Evolutionary conservation across 2,113 vertebrate genomes (phyloP).

Genomic region (Nerophis ophidion): DNA sequence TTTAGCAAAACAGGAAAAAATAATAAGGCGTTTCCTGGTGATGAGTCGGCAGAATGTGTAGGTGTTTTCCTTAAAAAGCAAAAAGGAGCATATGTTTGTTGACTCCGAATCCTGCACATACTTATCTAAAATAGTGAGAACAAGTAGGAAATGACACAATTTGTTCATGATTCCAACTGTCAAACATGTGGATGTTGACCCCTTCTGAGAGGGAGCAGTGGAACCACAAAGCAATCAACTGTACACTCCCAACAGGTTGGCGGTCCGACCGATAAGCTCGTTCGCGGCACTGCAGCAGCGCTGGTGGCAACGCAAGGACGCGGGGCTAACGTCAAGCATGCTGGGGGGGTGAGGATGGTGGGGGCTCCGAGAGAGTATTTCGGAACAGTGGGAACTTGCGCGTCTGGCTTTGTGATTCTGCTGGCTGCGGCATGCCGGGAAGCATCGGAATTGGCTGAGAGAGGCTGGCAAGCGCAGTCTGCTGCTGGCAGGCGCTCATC

Average conservation of each 20-base stretch:
- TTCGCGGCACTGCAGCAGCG: slow-evolving; percentile 15
- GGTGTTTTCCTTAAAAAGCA: slow-evolving; percentile 3
- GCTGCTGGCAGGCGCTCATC: slow-evolving; percentile 51
- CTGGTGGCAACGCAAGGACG: slow-evolving; percentile 5
- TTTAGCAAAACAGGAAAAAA: slow-evolving; percentile 2
- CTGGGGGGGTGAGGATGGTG: background rate
- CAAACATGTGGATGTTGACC: slow-evolving; percentile 66
- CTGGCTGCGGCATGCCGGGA: slow-evolving; percentile 28
- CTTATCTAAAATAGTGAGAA: slow-evolving; percentile 23
- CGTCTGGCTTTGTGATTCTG: slow-evolving; percentile 23
- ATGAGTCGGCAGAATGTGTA: background rate
- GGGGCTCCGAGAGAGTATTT: background rate
- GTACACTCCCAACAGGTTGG: slow-evolving; percentile 43
- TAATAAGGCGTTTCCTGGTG: background rate
- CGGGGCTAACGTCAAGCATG: background rate
- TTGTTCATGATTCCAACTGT: slow-evolving; percentile 69
- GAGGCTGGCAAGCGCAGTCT: slow-evolving; percentile 30
- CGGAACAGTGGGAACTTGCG: slow-evolving; percentile 16
- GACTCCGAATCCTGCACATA: slow-evolving; percentile 11
- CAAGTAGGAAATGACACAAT: slow-evolving; percentile 70
- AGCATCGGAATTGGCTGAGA: slow-evolving; percentile 28
- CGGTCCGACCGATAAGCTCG: slow-evolving; percentile 30
- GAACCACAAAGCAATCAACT: slow-evolving; percentile 60
- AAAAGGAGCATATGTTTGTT: slow-evolving; percentile 14
- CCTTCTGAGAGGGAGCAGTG: slow-evolving; percentile 59